These are phyloP conservation scores for Astur gentilis DNA, from an alignment of 2,113 vertebrate genomes.

Conservation along the genomic window DNA sequence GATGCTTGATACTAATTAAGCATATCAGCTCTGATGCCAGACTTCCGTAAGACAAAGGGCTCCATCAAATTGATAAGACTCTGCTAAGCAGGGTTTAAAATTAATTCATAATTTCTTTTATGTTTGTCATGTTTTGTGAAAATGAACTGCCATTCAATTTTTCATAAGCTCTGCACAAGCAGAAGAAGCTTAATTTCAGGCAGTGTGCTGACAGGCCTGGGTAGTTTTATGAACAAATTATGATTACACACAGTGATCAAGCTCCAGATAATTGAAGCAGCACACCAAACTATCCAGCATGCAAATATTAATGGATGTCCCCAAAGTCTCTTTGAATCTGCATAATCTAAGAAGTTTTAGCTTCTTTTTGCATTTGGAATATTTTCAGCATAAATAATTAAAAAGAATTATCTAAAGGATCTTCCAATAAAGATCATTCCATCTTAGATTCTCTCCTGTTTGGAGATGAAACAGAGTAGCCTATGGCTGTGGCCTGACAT, in stretches of 20 bases:
- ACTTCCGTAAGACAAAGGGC: slow-evolving; percentile 75
- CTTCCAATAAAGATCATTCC: neutral
- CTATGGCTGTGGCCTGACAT: neutral
- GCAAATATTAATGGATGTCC: slow-evolving; percentile 50
- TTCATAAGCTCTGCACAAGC: slow-evolving; percentile 68
- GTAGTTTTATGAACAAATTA: slow-evolving; percentile 72
- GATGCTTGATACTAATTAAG: slow-evolving; percentile 76
- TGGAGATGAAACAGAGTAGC: neutral
- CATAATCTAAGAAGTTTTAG: slow-evolving; percentile 25
- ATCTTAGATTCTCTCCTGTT: neutral
- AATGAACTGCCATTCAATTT: slow-evolving; percentile 83
- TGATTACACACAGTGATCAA: slow-evolving; percentile 67
- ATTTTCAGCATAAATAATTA: neutral
- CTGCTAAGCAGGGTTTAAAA: slow-evolving; percentile 76
- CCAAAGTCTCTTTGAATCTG: slow-evolving; percentile 39
- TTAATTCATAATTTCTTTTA: slow-evolving; percentile 81
- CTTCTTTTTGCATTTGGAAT: neutral
- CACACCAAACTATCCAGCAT: slow-evolving; percentile 47
- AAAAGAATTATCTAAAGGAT: neutral
- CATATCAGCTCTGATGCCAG: slow-evolving; percentile 69
- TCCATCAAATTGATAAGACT: slow-evolving; percentile 78
- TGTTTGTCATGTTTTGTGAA: slow-evolving; percentile 76
- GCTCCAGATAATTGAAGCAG: slow-evolving; percentile 66
- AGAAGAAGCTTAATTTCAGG: slow-evolving; percentile 74
- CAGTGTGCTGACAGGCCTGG: slow-evolving; percentile 69